These are phyloP conservation scores for Crotalus horridus DNA, from an alignment of 2,113 vertebrate genomes.

Conservation along the genomic window DNA sequence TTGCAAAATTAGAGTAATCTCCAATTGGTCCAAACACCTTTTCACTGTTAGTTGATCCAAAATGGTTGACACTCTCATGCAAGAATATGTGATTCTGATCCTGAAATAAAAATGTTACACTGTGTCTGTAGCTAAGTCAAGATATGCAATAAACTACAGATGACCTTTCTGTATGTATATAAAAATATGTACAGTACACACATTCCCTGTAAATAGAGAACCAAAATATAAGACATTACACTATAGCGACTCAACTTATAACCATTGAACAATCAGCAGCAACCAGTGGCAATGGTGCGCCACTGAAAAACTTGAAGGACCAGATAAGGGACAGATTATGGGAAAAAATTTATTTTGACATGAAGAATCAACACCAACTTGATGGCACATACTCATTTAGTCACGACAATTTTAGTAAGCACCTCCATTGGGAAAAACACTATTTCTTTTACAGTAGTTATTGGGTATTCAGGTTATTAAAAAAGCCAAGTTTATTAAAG, in stretches of 20 bases:
- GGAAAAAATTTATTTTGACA: background rate
- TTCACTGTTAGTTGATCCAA: background rate
- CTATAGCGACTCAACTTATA: background rate
- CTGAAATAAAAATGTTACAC: background rate
- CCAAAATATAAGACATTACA: background rate
- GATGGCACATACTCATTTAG: background rate
- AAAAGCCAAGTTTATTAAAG: background rate
- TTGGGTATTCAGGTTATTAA: background rate
- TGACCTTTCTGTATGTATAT: background rate
- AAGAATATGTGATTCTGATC: background rate
- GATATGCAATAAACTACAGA: background rate
- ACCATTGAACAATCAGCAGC: background rate
- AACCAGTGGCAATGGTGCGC: background rate
- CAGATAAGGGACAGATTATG: background rate
- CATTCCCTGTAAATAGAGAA: background rate
- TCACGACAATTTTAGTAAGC: background rate
- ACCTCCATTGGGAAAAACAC: background rate
- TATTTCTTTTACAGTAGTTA: background rate
- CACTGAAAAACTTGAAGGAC: background rate
- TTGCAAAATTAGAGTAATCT: background rate
- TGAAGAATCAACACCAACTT: background rate
- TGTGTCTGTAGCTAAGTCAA: background rate
- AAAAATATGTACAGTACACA: background rate
- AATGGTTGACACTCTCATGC: background rate
- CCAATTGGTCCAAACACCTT: background rate